Percentiles rank a stretch among this genome's conserved stretches.
These are phyloP conservation scores for Biston stratarius DNA, from an alignment of 2,888 invertebrate genomes.

Conservation along the genomic window DNA sequence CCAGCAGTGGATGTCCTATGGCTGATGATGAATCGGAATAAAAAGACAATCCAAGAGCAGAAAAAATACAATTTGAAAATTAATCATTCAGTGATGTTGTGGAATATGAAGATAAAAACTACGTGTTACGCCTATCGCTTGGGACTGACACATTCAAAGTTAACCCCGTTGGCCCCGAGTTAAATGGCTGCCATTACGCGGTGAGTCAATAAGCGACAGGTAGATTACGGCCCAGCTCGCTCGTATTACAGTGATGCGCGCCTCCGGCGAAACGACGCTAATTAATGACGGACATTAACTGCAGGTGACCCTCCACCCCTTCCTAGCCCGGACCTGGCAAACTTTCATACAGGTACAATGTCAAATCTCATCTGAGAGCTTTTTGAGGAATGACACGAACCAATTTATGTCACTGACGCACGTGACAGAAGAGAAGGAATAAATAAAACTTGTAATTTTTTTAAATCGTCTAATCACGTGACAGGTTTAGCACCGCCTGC, in stretches of 20 bases:
- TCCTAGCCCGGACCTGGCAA: not conserved
- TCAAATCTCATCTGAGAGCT: not conserved
- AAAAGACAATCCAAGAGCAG: no score
- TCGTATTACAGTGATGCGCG: slow-evolving; percentile 17
- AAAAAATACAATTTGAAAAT: no score
- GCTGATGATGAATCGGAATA: no score
- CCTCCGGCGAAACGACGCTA: slow-evolving; percentile 12
- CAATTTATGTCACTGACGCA: no score
- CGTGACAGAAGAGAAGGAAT: no score
- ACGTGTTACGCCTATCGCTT: not conserved
- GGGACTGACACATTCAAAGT: not conserved
- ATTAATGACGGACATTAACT: slow-evolving; percentile 36
- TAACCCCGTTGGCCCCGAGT: slow-evolving; percentile 4
- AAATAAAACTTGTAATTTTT: no score
- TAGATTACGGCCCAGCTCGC: slow-evolving; percentile 19
- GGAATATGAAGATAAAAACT: not conserved
- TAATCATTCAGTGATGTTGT: no score
- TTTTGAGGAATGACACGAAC: no score
- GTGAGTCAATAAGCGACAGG: slow-evolving; percentile 28
- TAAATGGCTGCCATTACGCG: slow-evolving; percentile 8
- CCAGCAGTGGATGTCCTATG: no score
- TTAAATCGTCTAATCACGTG: no score
- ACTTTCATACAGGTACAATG: not conserved
- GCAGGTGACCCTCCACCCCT: slow-evolving; percentile 24
- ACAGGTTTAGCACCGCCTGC: no score